phyloP scores from a whole-genome alignment of 1,140 invertebrate species.

The Coelopa frigida region DNA sequence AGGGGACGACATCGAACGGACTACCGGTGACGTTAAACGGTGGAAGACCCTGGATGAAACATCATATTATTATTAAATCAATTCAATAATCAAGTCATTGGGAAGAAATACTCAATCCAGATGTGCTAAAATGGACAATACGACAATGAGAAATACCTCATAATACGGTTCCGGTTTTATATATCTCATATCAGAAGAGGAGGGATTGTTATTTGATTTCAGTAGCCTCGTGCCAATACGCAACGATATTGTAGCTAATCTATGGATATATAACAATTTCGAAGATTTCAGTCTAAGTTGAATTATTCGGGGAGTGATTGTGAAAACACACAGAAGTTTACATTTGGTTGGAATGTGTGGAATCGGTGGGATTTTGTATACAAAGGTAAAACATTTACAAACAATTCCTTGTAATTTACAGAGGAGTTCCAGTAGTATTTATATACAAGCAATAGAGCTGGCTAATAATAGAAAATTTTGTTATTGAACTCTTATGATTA shows the following conservation, averaged over 20 bases:
- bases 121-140: not conserved
- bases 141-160: slow-evolving; percentile 27
- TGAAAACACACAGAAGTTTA: too few species aligned
- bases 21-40: slow-evolving; percentile 42
- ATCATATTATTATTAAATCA: not conserved
- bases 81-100: not conserved
- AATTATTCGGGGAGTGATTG: not conserved
- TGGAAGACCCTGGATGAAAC: slow-evolving; percentile 38
- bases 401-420: too few species aligned
- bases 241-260: not conserved
- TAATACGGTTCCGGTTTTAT: slow-evolving; percentile 42
- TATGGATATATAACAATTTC: not conserved
- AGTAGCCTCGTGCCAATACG: too few species aligned
- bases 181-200: slow-evolving; percentile 42
- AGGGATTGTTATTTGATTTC: too few species aligned
- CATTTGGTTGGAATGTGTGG: not conserved
- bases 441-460: too few species aligned
- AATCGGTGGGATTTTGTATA: not conserved
- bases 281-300: not conserved
- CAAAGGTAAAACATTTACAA: too few species aligned
- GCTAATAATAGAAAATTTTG: too few species aligned
- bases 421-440: too few species aligned
- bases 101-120: slow-evolving; percentile 2
- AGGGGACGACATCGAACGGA: slow-evolving; percentile 51
- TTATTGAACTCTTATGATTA: too few species aligned